Base-by-base conservation (phyloP, 2,888 invertebrate species). In the Tenthredo livida region DNA sequence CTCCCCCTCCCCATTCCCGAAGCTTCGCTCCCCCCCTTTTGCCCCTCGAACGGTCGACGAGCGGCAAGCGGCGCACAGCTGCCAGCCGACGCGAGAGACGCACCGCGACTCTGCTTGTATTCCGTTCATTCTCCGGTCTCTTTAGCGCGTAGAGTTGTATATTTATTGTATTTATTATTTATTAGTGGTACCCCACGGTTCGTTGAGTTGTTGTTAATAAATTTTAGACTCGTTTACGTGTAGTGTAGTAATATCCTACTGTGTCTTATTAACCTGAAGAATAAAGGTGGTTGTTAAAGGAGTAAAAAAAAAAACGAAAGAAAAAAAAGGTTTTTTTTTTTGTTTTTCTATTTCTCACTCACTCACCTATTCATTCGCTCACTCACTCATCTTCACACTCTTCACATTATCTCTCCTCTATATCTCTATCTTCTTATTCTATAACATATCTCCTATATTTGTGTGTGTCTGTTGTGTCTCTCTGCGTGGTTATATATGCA, bases 41-140 rank as follows among this genome's bases (percentile, higher is more conserved):
- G 58, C 84, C 82, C 82, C 50, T 21, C 84, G 67, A 73, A 47
- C 77, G 84, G 54, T 58, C 85, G 84, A 84, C 78, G 85, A 85
- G 85, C 84, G 86, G 85, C 82, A 85, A 84, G 80, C 50, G 77
- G 80, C 85, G 85, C 85, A 85, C 85, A 85, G 85, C 85, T 85
- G 85, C 85, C 85, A 85, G 85, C 85, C 85, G 78, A 85, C 80
- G 85, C 85, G 85, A 85, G 85, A 85, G 85, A 85, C 85, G 85
- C 85, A 78, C 72, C 77, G 85, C 85, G 85, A 85, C 85, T 77
- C 85, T 78, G 85, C 78, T 78, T 85, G 85, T 80, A 85, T 80
- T 85, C 33, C 85, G 78, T 82, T 85, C 82, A 47, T 83, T 83
- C 83, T 83, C 83, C 83, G 83, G 65, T 83, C 65, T 83, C 83